Conservation (phyloP, 2,797 vertebrate genomes). For the Enteromius afrohamiltoni region DNA sequence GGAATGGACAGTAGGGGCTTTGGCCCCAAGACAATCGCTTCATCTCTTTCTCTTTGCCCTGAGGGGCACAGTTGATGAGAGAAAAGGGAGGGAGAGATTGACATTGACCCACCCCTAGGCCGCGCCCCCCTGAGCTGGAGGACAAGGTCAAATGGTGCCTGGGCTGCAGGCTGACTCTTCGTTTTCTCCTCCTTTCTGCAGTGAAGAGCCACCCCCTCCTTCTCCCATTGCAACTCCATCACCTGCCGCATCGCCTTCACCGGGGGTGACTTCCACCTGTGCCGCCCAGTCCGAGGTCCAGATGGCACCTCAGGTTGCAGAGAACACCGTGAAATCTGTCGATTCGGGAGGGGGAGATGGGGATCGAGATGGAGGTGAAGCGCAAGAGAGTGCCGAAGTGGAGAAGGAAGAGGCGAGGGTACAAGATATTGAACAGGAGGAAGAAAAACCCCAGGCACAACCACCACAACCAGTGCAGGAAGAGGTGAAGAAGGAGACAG, state of each 20-base stretch:
- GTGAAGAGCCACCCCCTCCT: constrained; percentile 79
- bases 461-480: constrained; percentile 57
- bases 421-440: constrained; percentile 42
- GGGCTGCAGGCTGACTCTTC: constrained; percentile 81
- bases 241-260: constrained; percentile 24
- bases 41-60: constrained; percentile 58
- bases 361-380: constrained; percentile 74
- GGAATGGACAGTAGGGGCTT: constrained; percentile 43
- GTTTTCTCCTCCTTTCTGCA: constrained; percentile 87
- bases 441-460: constrained; percentile 59
- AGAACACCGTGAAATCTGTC: constrained; percentile 49
- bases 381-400: constrained; percentile 65
- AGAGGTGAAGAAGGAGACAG: constrained; percentile 46
- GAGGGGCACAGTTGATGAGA: constrained; percentile 52
- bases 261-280: neutral
- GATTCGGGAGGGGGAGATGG: constrained; percentile 69
- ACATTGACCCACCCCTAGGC: constrained; percentile 59
- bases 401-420: constrained; percentile 61
- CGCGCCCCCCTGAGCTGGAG: constrained; percentile 49
- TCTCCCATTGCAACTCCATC: constrained; percentile 52
- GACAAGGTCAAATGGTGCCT: constrained; percentile 76
- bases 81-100: constrained; percentile 51
- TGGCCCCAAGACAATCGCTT: constrained; percentile 44
- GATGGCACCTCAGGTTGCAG: constrained; percentile 53
- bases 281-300: constrained; percentile 44